Evolutionary conservation across 1,140 invertebrate genomes (phyloP).

Genomic region (Trigoniulus corallinus): DNA sequence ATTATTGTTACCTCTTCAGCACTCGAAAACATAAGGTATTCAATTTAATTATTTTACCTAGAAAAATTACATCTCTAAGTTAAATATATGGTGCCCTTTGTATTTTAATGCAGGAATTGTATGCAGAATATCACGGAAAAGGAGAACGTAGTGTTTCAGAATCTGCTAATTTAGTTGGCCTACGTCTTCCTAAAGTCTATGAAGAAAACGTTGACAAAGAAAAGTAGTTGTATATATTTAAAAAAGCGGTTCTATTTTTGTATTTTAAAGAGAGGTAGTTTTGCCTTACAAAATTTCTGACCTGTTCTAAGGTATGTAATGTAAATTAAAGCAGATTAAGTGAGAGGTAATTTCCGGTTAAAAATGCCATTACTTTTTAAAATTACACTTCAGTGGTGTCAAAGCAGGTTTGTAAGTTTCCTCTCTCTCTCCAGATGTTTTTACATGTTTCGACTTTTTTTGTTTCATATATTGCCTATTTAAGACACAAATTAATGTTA

Average conservation of each 20-base stretch:
- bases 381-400: too few species aligned
- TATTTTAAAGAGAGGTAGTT: too few species aligned
- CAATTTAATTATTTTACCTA: not conserved
- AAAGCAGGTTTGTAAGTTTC: too few species aligned
- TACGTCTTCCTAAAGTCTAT: constrained; percentile 53
- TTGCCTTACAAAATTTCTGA: too few species aligned
- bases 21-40: constrained; percentile 36
- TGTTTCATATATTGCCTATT: too few species aligned
- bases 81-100: not conserved
- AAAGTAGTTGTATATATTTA: not conserved
- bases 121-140: constrained; percentile 47
- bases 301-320: too few species aligned
- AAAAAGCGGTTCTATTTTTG: not conserved
- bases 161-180: constrained; percentile 64
- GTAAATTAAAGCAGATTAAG: too few species aligned
- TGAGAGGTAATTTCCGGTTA: too few species aligned
- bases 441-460: too few species aligned
- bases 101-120: constrained; percentile 34
- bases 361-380: too few species aligned
- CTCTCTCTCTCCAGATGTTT: too few species aligned
- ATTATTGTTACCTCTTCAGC: constrained; percentile 52
- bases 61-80: not conserved
- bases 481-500: too few species aligned
- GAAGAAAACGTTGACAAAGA: not conserved
- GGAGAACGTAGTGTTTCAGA: constrained; percentile 55